These are phyloP conservation scores for Venturia canescens DNA, from an alignment of 1,140 invertebrate species.

Conservation along the genomic window DNA sequence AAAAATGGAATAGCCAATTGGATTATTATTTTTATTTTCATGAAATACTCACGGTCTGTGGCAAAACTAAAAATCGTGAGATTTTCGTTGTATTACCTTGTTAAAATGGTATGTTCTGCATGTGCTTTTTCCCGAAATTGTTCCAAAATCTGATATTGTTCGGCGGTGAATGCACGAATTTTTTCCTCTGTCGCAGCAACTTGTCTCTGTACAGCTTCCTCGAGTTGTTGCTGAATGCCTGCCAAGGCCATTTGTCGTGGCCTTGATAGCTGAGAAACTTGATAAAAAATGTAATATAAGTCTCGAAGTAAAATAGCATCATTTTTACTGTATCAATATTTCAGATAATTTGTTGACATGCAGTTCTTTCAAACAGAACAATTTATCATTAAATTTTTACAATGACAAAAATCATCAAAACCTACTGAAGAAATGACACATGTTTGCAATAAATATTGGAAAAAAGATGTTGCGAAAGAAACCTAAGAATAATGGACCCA, in stretches of 20 bases:
- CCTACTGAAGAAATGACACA: background rate
- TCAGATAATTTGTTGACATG: background rate
- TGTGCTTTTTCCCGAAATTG: slow-evolving; percentile 75
- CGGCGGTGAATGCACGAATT: slow-evolving; percentile 75
- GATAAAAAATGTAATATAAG: background rate
- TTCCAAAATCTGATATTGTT: slow-evolving; percentile 77
- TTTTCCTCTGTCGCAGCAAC: slow-evolving; percentile 74
- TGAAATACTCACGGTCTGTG: background rate
- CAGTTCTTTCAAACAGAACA: no score
- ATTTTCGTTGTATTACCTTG: slow-evolving; percentile 63
- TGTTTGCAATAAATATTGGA: background rate
- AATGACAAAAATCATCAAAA: no score
- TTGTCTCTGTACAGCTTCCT: slow-evolving; percentile 75
- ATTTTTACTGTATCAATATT: background rate
- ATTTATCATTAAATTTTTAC: background rate
- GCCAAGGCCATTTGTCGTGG: slow-evolving; percentile 69
- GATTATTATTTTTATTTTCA: background rate
- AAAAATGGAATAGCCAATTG: slow-evolving; percentile 30
- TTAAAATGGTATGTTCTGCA: slow-evolving; percentile 75
- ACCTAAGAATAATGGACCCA: background rate
- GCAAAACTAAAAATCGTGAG: background rate
- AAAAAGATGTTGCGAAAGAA: background rate
- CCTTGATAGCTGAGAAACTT: slow-evolving; percentile 68
- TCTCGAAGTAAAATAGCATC: background rate
- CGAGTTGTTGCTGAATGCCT: slow-evolving; percentile 75